phyloP scores from a whole-genome alignment of 53 echinoderm and acorn worm species.

The Hippasteria phrygiana region DNA sequence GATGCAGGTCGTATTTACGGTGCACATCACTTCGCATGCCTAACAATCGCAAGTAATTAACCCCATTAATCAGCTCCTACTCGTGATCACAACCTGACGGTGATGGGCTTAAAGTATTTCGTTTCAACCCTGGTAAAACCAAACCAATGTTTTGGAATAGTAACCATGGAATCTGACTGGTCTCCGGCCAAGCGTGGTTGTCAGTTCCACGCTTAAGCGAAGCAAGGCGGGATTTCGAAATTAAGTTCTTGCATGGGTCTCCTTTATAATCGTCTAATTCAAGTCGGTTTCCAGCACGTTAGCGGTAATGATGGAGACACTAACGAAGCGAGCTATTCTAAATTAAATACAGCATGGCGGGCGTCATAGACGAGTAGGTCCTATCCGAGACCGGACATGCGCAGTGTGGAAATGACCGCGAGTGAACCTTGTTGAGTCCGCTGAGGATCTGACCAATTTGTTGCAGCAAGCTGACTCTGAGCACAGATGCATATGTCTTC shows the following conservation, averaged over 20 bases:
- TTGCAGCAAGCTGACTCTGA: constrained; percentile 18
- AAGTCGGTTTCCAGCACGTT: constrained; percentile 55
- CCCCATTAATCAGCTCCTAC: not conserved
- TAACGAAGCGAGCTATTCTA: constrained; percentile 47
- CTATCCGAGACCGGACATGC: constrained; percentile 23
- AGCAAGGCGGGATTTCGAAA: constrained; percentile 63
- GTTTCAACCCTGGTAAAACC: not conserved
- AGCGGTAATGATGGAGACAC: constrained; percentile 49
- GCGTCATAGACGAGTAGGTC: constrained; percentile 25
- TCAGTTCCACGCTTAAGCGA: constrained; percentile 58
- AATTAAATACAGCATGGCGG: constrained; percentile 56
- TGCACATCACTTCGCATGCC: constrained; percentile 27
- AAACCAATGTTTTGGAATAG: constrained; percentile 48
- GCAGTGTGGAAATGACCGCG: constrained; percentile 53
- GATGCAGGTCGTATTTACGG: constrained; percentile 5
- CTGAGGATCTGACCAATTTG: constrained; percentile 50
- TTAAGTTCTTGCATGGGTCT: constrained; percentile 49
- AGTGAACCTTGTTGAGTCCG: constrained; percentile 43
- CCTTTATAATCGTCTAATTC: constrained; percentile 24
- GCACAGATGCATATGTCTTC: constrained; percentile 33
- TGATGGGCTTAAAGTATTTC: not conserved
- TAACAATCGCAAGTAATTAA: constrained; percentile 47
- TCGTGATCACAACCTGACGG: not conserved
- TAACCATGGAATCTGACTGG: constrained; percentile 2
- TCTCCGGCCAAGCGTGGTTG: constrained; percentile 30